A percentile compares a stretch with the other conserved stretches of the same genome.
Evolutionary conservation across 2,888 invertebrate species (phyloP).

Genomic region (Masnerella sp.): DNA sequence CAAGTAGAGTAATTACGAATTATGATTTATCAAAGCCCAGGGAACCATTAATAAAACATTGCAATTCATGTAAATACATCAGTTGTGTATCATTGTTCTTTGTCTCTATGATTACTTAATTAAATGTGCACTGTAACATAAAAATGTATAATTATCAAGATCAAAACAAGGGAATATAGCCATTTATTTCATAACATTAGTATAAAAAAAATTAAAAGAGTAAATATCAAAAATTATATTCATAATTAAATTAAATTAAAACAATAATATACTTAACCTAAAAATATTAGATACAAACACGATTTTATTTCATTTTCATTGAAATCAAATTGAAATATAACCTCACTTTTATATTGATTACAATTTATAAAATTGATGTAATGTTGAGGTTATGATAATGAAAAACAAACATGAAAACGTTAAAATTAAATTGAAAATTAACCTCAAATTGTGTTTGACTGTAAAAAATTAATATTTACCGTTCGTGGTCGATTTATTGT

Average conservation of each 20-base stretch:
- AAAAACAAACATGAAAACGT: no score
- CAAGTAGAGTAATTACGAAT: slow-evolving; percentile 60
- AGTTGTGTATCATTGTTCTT: slow-evolving; percentile 2
- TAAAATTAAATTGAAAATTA: no score
- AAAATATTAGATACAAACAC: background rate
- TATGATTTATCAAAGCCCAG: slow-evolving; percentile 58
- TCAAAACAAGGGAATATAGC: no score
- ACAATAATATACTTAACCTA: no score
- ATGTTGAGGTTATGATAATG: slow-evolving; percentile 5
- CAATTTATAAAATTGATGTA: background rate
- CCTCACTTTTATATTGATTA: no score
- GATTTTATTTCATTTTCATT: no score
- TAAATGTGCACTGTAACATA: slow-evolving; percentile 1
- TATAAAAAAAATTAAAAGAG: no score
- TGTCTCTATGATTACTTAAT: background rate
- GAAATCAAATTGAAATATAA: no score
- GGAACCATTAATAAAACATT: slow-evolving; percentile 49
- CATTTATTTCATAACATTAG: no score
- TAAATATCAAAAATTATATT: background rate
- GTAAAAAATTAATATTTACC: slow-evolving; percentile 34
- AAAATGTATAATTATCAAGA: no score
- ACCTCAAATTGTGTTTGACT: no score
- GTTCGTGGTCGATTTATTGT: background rate
- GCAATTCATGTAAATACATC: slow-evolving; percentile 32
- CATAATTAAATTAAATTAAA: background rate